Evolutionary conservation across 2,113 vertebrate genomes (phyloP).

Genomic region (Neopipo cinnamomea): DNA sequence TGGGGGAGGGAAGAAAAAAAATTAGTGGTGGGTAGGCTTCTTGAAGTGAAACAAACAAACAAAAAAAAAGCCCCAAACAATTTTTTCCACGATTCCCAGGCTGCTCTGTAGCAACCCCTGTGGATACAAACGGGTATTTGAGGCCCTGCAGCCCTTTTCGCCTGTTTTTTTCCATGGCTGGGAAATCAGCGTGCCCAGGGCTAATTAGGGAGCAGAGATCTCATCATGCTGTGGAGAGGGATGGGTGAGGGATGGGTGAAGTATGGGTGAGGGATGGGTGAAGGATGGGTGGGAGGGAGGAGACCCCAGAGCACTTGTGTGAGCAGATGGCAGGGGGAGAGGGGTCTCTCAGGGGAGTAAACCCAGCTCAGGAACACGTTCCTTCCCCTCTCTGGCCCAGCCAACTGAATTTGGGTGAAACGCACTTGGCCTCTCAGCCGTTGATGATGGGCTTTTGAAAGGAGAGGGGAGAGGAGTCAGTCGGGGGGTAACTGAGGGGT

Average conservation of each 20-base stretch:
- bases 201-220: background rate
- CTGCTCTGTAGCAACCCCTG: background rate
- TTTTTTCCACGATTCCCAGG: background rate
- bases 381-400: background rate
- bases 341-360: background rate
- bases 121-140: background rate
- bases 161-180: background rate
- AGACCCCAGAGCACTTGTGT: background rate
- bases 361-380: background rate
- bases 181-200: background rate
- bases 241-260: too few species aligned
- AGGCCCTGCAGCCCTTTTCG: background rate
- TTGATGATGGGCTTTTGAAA: background rate
- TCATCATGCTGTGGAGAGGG: conserved; percentile 1
- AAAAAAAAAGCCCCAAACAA: background rate
- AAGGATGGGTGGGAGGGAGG: background rate
- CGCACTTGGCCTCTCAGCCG: background rate
- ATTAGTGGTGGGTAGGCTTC: background rate
- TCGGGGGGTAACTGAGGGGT: background rate
- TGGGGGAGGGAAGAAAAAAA: background rate
- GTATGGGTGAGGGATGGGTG: background rate
- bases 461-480: background rate
- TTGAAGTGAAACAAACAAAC: background rate
- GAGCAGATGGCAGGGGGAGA: background rate
- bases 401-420: background rate